A percentile compares a stretch with the other conserved stretches of the same genome.
phyloP scores from a whole-genome alignment of 1,140 invertebrate species.

The Euura saliciscinereae region DNA sequence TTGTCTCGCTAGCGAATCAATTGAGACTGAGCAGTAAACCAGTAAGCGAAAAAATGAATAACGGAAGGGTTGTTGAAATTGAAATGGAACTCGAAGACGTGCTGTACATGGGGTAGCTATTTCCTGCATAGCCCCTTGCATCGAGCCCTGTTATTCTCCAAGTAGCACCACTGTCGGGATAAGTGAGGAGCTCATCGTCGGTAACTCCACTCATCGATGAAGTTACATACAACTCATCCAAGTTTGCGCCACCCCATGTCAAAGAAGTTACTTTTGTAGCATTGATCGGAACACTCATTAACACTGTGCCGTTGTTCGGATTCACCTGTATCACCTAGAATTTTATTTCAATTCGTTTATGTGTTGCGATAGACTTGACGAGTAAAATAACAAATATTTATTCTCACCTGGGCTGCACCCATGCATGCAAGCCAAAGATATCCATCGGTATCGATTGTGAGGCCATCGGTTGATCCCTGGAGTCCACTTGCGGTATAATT shows the following conservation, averaged over 20 bases:
- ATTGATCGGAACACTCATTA: constrained; percentile 69
- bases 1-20: too few species aligned
- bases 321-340: constrained; percentile 63
- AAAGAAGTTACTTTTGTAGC: constrained; percentile 77
- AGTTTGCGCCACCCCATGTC: constrained; percentile 77
- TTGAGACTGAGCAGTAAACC: too few species aligned
- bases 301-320: constrained; percentile 59
- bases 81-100: neutral
- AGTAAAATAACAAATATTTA: constrained; percentile 10
- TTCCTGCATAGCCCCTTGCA: constrained; percentile 58
- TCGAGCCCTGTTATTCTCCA: constrained; percentile 73
- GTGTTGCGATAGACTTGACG: neutral
- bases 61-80: neutral
- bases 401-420: constrained; percentile 59
- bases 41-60: too few species aligned
- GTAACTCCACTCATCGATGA: constrained; percentile 60
- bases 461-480: constrained; percentile 71
- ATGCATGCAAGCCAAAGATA: constrained; percentile 77
- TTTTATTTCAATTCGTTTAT: neutral
- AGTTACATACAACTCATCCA: constrained; percentile 80
- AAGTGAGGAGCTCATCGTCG: constrained; percentile 60
- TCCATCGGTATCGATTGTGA: constrained; percentile 76
- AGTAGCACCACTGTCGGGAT: constrained; percentile 71
- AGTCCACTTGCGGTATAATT: constrained; percentile 60
- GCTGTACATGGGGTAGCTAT: constrained; percentile 16